Conservation (phyloP, 2,113 vertebrate species). For the Colossoma macropomum region DNA sequence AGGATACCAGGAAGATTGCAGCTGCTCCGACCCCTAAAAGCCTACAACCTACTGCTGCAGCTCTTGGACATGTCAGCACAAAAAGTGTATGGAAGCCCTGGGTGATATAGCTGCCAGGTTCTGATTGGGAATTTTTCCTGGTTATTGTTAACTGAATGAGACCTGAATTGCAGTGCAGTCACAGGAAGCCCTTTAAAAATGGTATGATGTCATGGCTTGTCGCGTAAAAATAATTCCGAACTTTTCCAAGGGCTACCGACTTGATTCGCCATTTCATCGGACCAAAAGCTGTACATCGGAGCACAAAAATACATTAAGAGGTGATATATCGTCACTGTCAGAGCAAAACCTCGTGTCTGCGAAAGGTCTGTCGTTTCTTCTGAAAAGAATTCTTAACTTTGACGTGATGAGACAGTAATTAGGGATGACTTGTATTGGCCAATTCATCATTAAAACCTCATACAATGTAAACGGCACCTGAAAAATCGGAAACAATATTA, state of each 20-base stretch:
- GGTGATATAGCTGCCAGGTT: slow-evolving; percentile 81
- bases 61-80: slow-evolving; percentile 58
- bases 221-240: slow-evolving; percentile 64
- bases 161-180: slow-evolving; percentile 70
- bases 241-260: slow-evolving; percentile 52
- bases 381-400: no score
- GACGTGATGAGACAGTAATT: not conserved
- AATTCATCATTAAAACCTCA: not conserved
- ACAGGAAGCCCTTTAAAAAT: slow-evolving; percentile 79
- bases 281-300: not conserved
- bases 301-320: not conserved
- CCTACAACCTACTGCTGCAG: slow-evolving; percentile 11
- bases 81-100: slow-evolving; percentile 80
- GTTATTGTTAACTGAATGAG: slow-evolving; percentile 60
- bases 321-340: not conserved
- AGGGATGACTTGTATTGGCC: not conserved
- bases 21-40: not conserved
- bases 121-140: slow-evolving; percentile 58
- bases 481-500: not conserved
- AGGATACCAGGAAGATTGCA: slow-evolving; percentile 9
- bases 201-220: slow-evolving; percentile 72
- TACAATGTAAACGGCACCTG: not conserved
- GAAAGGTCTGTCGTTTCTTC: not conserved
- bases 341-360: not conserved
- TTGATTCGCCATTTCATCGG: not conserved